Evolutionary conservation across 2,797 vertebrate species (phyloP).

Genomic region (Pseudocheirus occidentalis): DNA sequence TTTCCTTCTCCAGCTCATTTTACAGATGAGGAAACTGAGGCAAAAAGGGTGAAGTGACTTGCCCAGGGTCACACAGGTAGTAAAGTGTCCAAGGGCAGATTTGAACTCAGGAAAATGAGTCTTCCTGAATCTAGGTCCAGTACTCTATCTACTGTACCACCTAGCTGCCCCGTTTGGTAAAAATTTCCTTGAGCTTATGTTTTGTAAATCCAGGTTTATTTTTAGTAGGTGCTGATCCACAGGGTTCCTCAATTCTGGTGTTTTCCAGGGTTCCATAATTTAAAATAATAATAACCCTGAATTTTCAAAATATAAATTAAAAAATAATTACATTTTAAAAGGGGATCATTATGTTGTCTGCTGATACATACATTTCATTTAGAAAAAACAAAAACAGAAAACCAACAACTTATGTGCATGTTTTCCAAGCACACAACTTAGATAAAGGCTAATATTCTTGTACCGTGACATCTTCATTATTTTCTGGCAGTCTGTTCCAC

Average conservation of each 20-base stretch:
- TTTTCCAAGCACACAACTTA: not conserved
- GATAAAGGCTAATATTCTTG: not conserved
- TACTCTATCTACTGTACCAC: not conserved
- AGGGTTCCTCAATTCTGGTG: not conserved
- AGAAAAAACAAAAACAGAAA: not conserved
- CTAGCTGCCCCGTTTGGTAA: not conserved
- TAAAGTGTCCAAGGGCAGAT: no score
- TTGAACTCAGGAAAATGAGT: not conserved
- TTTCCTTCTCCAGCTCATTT: not conserved
- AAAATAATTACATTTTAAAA: not conserved
- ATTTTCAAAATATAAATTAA: not conserved
- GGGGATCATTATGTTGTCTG: not conserved
- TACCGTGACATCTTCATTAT: not conserved
- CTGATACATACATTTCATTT: not conserved
- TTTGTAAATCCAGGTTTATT: not conserved
- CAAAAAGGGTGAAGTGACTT: no score
- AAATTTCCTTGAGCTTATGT: not conserved
- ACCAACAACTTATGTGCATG: not conserved
- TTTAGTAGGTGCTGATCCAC: not conserved
- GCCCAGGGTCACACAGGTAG: no score
- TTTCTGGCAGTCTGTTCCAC: not conserved
- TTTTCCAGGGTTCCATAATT: not conserved
- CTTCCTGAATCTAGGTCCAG: not conserved
- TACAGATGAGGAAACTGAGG: not conserved
- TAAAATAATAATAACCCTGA: not conserved